phyloP scores from a whole-genome alignment of 2,888 invertebrate genomes.

The Drosophila conformis region DNA sequence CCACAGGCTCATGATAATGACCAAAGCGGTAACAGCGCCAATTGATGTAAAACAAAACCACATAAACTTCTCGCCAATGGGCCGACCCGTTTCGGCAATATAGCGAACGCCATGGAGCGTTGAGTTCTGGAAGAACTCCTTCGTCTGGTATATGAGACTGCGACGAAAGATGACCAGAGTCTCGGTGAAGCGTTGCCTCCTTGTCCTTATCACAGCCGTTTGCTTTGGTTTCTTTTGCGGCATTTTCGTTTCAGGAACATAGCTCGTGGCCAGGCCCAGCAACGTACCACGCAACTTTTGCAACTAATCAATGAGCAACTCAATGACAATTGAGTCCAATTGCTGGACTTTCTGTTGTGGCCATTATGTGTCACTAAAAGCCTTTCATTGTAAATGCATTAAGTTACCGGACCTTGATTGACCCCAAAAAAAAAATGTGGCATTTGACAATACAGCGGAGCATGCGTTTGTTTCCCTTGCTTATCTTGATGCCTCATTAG shows the following conservation, averaged over 20 bases:
- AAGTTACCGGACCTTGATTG: slow-evolving; percentile 44
- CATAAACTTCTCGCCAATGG: slow-evolving; percentile 92
- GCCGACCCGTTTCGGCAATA: slow-evolving; percentile 90
- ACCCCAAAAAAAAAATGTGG: slow-evolving; percentile 7
- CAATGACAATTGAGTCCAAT: neutral
- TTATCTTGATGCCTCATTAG: slow-evolving; percentile 62
- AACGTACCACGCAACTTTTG: slow-evolving; percentile 25
- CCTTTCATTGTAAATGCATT: slow-evolving; percentile 69
- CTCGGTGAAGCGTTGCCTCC: slow-evolving; percentile 52
- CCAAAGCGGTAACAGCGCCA: slow-evolving; percentile 89
- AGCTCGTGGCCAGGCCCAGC: slow-evolving; percentile 24
- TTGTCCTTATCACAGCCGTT: slow-evolving; percentile 29
- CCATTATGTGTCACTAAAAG: slow-evolving; percentile 52
- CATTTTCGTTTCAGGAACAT: slow-evolving; percentile 74
- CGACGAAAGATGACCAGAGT: slow-evolving; percentile 85
- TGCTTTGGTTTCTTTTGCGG: slow-evolving; percentile 48
- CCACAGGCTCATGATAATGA: slow-evolving; percentile 92
- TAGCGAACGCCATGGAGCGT: slow-evolving; percentile 92
- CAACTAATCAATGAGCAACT: slow-evolving; percentile 14
- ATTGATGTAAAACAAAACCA: slow-evolving; percentile 91
- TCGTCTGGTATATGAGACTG: slow-evolving; percentile 89
- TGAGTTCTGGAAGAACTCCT: slow-evolving; percentile 91
- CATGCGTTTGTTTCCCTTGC: slow-evolving; percentile 10
- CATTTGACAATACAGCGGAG: slow-evolving; percentile 4
- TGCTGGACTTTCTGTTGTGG: slow-evolving; percentile 15